Evolutionary conservation across 2,888 invertebrate species (phyloP).

Genomic region (Protophormia terraenovae): DNA sequence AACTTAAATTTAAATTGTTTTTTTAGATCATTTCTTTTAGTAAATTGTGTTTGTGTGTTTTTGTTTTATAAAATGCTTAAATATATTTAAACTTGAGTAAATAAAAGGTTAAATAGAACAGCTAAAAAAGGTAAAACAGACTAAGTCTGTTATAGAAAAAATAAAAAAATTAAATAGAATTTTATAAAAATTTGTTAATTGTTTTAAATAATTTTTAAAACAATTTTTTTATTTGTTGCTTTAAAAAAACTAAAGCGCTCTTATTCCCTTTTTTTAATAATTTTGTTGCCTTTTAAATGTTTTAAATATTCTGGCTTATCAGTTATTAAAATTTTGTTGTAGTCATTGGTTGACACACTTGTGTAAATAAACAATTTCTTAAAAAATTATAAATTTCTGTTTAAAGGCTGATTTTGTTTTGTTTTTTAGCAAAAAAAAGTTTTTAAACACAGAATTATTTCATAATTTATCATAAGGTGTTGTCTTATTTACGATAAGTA

Average conservation of each 20-base stretch:
- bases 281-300: neutral
- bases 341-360: constrained; percentile 16
- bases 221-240: no score
- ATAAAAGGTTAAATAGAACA: neutral
- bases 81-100: constrained; percentile 41
- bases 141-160: neutral
- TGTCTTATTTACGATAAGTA: no score
- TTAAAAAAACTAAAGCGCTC: no score
- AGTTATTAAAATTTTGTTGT: neutral
- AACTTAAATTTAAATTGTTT: constrained; percentile 2
- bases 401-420: neutral
- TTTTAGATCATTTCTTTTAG: neutral
- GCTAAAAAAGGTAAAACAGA: neutral
- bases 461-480: constrained; percentile 4
- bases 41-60: neutral
- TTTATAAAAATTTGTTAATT: no score
- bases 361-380: constrained; percentile 44
- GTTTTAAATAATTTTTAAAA: no score
- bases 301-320: constrained; percentile 30
- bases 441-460: neutral
- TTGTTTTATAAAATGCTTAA: neutral
- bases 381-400: constrained; percentile 2
- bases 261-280: neutral
- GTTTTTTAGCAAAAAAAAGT: neutral
- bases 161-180: neutral